Evolutionary conservation across 2,113 vertebrate species (phyloP).

Genomic region (Otolemur garnettii): DNA sequence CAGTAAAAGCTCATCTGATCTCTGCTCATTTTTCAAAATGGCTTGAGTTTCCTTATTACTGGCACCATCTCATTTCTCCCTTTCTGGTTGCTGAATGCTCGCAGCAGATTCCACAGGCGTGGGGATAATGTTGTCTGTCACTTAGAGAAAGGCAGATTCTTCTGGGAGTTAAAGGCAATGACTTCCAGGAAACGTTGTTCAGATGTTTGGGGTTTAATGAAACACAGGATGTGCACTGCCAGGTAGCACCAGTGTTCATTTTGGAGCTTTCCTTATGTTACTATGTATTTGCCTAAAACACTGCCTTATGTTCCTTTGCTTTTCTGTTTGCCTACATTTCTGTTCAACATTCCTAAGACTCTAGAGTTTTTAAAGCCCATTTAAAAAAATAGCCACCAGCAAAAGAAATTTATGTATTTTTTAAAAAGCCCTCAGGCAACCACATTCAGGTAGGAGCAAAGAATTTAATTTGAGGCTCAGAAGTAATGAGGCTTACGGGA

Average conservation of each 20-base stretch:
- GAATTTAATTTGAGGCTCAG: constrained; percentile 66
- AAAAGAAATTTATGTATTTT: constrained; percentile 35
- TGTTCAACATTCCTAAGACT: constrained; percentile 58
- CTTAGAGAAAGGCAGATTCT: constrained; percentile 65
- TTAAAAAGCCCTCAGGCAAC: not conserved
- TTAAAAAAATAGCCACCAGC: constrained; percentile 65
- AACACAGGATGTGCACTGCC: constrained; percentile 54
- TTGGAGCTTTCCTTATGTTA: constrained; percentile 74
- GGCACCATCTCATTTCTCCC: not conserved
- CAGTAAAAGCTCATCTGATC: constrained; percentile 55
- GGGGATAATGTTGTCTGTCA: constrained; percentile 13
- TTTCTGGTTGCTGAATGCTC: not conserved
- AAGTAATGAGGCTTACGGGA: constrained; percentile 60
- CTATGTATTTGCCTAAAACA: constrained; percentile 72
- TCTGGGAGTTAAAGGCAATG: constrained; percentile 56
- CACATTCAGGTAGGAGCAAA: constrained; percentile 66
- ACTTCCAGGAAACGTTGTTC: constrained; percentile 68
- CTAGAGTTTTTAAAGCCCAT: constrained; percentile 57
- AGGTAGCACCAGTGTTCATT: constrained; percentile 72
- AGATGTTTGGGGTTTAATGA: constrained; percentile 68
- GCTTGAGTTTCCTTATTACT: constrained; percentile 31
- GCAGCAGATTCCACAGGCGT: not conserved
- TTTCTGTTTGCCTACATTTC: constrained; percentile 72
- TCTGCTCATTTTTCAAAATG: constrained; percentile 66
- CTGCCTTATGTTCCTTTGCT: constrained; percentile 57